Evolutionary conservation across 2,797 vertebrate genomes (phyloP), one percentile per base, ranked within the genome.

Genomic region (Eleutherodactylus coqui): DNA sequence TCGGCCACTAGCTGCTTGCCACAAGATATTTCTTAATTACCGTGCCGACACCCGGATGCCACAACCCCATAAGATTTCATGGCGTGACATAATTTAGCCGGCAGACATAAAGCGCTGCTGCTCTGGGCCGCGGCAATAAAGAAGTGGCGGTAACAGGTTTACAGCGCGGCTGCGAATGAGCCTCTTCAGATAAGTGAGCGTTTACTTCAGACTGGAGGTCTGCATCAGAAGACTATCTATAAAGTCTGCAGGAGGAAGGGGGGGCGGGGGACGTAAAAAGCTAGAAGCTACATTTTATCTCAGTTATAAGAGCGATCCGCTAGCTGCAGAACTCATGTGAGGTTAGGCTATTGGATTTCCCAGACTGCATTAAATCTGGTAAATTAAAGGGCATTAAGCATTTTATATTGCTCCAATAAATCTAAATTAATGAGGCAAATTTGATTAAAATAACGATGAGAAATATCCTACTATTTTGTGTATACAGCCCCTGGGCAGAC

Each of bases 11-110:
- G n/a, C 77, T 45, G 4, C 5, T 27, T 14, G 24, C n/a, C 53
- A 64, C n/a, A 41, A 78, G 76, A 58, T 58, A 64, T 45, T 45
- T 79, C 21, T 62, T 79, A 43, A 64, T 47, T 64, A 79, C 36
- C 7, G 41, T n/a, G 24, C 34, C 14, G 76, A 43, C 10, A 27
- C 55, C 9, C n/a, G 10, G 38, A 79, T 24, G n/a, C 58, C 14
- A 21, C 78, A 64, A 62, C 78, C 84, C 9, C 64, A 29, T 55
- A 79, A 32, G 38, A 53, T 49, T 64, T 79, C 58, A 62, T 62
- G 53, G 55, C 17, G 38, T 7, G 45, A 73, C 67, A 41, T 43
- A 4, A 72, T 55, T n/a, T 29, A 70, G 19, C 29, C 10, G 0
- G 17, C 21, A 47, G 19, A 6, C 5, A 19, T 10, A 24, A 3